A percentile compares a stretch with the other conserved stretches of the same genome.
phyloP scores from a whole-genome alignment of 2,888 invertebrate species.

The Melanostoma mellinum region DNA sequence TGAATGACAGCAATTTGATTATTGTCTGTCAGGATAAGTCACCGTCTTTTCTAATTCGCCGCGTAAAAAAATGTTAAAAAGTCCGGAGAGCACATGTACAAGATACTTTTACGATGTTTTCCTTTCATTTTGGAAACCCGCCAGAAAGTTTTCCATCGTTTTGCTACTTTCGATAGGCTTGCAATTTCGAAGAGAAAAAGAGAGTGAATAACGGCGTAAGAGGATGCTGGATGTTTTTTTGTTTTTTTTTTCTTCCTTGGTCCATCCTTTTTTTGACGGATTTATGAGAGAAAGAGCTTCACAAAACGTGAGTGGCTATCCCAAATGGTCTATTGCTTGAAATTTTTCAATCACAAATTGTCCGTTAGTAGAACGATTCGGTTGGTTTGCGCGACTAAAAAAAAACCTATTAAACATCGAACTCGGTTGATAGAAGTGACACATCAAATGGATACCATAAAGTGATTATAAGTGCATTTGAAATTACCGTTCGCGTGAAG shows the following conservation, averaged over 20 bases:
- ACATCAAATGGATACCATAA: conserved; percentile 50
- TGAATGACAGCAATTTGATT: conserved; percentile 31
- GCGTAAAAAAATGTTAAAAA: neutral
- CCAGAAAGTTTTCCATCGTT: conserved; percentile 16
- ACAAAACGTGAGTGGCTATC: conserved; percentile 22
- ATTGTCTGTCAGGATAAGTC: conserved; percentile 5
- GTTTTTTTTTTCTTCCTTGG: neutral
- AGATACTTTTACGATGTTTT: neutral
- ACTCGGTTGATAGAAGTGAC: conserved; percentile 29
- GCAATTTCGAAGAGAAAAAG: conserved; percentile 38
- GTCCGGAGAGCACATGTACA: no score
- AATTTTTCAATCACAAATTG: conserved; percentile 36
- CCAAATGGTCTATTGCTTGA: conserved; percentile 12
- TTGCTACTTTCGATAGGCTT: neutral
- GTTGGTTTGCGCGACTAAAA: conserved; percentile 57
- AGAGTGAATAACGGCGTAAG: conserved; percentile 22
- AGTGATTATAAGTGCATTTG: conserved; percentile 53
- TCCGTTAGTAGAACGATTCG: conserved; percentile 43
- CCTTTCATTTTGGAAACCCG: neutral
- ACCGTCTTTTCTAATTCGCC: conserved; percentile 18
- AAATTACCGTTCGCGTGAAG: conserved; percentile 27
- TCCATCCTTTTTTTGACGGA: conserved; percentile 41
- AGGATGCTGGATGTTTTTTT: conserved; percentile 32
- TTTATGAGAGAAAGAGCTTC: conserved; percentile 41
- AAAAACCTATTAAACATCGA: conserved; percentile 2